A percentile compares a stretch with the other conserved stretches of the same genome.
These are phyloP conservation scores for Toxostoma redivivum DNA, from an alignment of 2,113 vertebrate species.

Conservation along the genomic window DNA sequence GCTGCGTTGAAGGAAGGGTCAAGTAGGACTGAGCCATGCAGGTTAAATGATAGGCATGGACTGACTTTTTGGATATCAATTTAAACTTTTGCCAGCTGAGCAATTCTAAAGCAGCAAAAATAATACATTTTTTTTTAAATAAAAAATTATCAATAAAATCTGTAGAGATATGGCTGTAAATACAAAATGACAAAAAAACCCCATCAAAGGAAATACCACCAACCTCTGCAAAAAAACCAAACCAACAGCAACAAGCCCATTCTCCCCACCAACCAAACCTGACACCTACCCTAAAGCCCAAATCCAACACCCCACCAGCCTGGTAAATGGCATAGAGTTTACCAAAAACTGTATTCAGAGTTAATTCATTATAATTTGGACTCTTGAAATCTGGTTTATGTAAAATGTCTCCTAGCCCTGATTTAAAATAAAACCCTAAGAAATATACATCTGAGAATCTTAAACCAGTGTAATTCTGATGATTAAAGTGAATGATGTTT, in stretches of 20 bases:
- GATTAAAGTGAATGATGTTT: neutral
- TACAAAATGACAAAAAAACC: neutral
- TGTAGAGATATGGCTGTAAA: neutral
- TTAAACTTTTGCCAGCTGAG: neutral
- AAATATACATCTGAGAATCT: neutral
- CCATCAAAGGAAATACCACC: neutral
- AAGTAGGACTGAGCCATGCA: neutral
- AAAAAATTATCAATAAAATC: neutral
- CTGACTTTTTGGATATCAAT: neutral
- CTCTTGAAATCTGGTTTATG: neutral
- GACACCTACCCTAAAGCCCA: neutral
- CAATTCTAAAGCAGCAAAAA: neutral
- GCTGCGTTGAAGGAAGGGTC: neutral
- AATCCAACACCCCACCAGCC: neutral
- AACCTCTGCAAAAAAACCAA: neutral
- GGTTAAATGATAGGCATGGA: neutral
- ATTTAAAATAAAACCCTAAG: neutral
- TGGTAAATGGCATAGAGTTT: neutral
- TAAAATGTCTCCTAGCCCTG: neutral
- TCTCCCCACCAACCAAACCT: neutral
- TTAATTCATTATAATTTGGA: neutral
- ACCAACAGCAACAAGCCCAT: rapidly evolving
- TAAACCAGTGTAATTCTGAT: neutral
- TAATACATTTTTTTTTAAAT: neutral
- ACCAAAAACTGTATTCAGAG: neutral